Evolutionary conservation across 2,888 invertebrate genomes (phyloP).

Genomic region (Pseudoips prasinana): DNA sequence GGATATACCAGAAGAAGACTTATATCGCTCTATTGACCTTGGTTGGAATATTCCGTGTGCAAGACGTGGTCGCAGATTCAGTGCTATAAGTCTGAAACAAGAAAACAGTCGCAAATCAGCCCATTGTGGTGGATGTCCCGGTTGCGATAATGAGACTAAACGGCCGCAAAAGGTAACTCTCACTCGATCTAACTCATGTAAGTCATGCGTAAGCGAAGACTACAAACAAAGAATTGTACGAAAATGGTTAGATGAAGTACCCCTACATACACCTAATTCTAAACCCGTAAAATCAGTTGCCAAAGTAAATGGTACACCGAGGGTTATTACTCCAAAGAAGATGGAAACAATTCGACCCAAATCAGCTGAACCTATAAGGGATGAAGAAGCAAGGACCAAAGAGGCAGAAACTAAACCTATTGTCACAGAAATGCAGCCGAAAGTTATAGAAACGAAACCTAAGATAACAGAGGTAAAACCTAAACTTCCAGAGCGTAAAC

Average conservation of each 20-base stretch:
- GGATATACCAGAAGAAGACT: constrained; percentile 91
- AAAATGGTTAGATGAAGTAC: constrained; percentile 89
- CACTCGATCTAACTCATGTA: constrained; percentile 76
- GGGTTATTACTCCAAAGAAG: constrained; percentile 52
- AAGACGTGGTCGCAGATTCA: constrained; percentile 76
- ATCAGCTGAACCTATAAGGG: constrained; percentile 36
- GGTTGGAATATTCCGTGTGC: constrained; percentile 75
- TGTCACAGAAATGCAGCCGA: not conserved
- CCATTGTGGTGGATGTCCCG: constrained; percentile 85
- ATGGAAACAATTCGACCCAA: constrained; percentile 38
- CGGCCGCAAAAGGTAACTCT: constrained; percentile 53
- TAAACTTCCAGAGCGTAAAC: constrained; percentile 25
- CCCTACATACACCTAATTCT: constrained; percentile 50
- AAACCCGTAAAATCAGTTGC: constrained; percentile 60
- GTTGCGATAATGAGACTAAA: constrained; percentile 74
- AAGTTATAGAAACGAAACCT: constrained; percentile 5
- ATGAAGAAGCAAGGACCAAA: constrained; percentile 31
- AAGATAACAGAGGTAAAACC: constrained; percentile 13
- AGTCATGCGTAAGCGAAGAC: constrained; percentile 82
- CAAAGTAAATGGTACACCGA: constrained; percentile 70
- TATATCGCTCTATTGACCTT: constrained; percentile 70
- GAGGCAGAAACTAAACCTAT: constrained; percentile 6
- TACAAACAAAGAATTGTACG: constrained; percentile 89
- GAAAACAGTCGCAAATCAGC: constrained; percentile 82
- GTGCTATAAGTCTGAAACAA: constrained; percentile 82